phyloP scores from a whole-genome alignment of 37 sponge, comb jelly and placozoan genomes.

The Cladorhizidae sp. region DNA sequence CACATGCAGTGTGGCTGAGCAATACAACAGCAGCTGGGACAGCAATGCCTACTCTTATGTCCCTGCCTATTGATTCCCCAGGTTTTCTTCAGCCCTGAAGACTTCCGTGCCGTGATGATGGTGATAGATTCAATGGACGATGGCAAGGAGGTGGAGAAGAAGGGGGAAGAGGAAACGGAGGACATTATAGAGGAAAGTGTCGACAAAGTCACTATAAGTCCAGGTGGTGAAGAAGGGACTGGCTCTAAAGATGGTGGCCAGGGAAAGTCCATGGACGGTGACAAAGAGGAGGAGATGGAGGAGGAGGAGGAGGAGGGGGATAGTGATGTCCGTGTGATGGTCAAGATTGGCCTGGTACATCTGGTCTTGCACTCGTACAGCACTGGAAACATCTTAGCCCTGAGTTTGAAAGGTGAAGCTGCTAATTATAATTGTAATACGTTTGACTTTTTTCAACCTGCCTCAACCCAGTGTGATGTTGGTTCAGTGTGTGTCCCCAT shows the following conservation, averaged over 20 bases:
- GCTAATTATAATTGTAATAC: too few species aligned
- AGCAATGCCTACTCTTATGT: too few species aligned
- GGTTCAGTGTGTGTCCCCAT: background rate
- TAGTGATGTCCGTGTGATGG: conserved; percentile 18
- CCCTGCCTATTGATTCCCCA: conserved; percentile 10
- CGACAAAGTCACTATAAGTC: background rate
- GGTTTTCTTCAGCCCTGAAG: conserved; percentile 51
- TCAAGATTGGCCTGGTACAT: conserved; percentile 8
- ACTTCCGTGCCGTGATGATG: conserved; percentile 31
- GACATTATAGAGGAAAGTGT: background rate
- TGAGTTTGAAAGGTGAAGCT: conserved; percentile 19
- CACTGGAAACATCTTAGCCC: background rate
- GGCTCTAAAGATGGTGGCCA: background rate
- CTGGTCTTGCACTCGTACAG: conserved; percentile 18
- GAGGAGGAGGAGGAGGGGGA: background rate
- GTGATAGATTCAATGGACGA: conserved; percentile 28
- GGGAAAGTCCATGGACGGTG: background rate
- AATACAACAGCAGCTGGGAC: too few species aligned
- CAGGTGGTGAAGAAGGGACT: background rate
- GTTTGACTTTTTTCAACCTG: too few species aligned
- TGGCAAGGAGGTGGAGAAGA: background rate
- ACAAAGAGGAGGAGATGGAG: background rate
- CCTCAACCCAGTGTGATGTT: background rate
- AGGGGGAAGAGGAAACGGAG: background rate
- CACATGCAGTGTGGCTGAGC: too few species aligned